Evolutionary conservation across 2,113 vertebrate species (phyloP).

Genomic region (Urocynchramus pylzowi): DNA sequence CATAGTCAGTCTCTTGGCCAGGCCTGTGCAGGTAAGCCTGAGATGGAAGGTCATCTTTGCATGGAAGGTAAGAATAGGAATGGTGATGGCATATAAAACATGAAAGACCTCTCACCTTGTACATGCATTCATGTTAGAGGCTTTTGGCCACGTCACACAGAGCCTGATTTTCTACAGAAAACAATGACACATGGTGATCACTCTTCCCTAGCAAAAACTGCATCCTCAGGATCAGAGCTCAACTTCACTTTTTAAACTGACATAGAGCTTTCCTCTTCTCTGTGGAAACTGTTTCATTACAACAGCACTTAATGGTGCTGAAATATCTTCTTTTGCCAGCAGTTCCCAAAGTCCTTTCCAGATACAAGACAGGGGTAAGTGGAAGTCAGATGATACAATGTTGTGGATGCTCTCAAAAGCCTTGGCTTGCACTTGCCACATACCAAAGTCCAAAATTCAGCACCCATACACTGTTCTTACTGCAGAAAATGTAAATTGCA

Average conservation of each 20-base stretch:
- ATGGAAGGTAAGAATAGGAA: background rate
- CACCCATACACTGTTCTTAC: background rate
- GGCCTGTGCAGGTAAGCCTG: background rate
- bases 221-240: background rate
- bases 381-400: background rate
- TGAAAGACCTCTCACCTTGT: background rate
- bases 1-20: background rate
- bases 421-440: background rate
- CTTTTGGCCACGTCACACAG: background rate
- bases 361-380: background rate
- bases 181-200: background rate
- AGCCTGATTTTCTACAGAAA: background rate
- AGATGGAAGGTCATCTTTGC: accelerated
- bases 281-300: background rate
- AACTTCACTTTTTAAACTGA: background rate
- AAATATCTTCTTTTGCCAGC: background rate
- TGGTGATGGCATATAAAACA: background rate
- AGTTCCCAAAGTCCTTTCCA: background rate
- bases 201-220: background rate
- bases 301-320: accelerated
- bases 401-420: background rate
- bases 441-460: background rate
- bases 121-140: background rate
- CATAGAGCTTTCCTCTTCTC: accelerated
- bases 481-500: background rate